Base-by-base conservation (phyloP, 2,797 vertebrate species). In the Sarcoramphus papa region DNA sequence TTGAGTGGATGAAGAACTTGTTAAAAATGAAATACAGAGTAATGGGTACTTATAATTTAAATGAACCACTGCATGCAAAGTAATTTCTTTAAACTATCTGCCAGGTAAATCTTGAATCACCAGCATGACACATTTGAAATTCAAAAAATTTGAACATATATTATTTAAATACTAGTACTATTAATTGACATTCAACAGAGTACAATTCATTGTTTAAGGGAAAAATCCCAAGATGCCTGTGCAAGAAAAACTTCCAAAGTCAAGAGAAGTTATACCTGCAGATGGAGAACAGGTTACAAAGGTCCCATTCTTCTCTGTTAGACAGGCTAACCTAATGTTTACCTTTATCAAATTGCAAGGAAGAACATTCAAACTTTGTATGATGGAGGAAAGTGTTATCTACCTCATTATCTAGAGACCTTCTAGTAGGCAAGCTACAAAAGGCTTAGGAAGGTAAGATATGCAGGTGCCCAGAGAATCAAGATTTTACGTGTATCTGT, bases 1-100 rank as follows among this genome's bases (percentile, higher is more conserved):
- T 90, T 86, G 81, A 94, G 94, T 73, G 62, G 91, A 65, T 87
- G 86, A 96, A 77, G 91, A 95, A 95, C 57, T 95, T 95, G 93
- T 96, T 91, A 97, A 95, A 97, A 97, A 97, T 95, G 87, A 94
- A 97, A 77, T 92, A 96, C 80, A 88, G 69, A 95, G 47, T 92
- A 95, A 95, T 86, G 89, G 69, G 51, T 85, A 84, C 94, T 95
- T 97, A 85, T 89, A 96, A 94, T 96, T 97, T 97, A 92, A 92
- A 91, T 95, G 87, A 96, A 93, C 93, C 90, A 93, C 47, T 86
- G 75, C 60, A 92, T 95, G 72, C 93, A 67, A 89, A 87, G 74
- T 82, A 76, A 91, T 95, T 96, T 95, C 92, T 93, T 96, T 93
- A 95, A 97, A 96, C 79, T 94, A 60, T 87, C 80, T 97, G 65